Conservation (phyloP, 1,140 invertebrate genomes). For the Druon quercuslanigerum region DNA sequence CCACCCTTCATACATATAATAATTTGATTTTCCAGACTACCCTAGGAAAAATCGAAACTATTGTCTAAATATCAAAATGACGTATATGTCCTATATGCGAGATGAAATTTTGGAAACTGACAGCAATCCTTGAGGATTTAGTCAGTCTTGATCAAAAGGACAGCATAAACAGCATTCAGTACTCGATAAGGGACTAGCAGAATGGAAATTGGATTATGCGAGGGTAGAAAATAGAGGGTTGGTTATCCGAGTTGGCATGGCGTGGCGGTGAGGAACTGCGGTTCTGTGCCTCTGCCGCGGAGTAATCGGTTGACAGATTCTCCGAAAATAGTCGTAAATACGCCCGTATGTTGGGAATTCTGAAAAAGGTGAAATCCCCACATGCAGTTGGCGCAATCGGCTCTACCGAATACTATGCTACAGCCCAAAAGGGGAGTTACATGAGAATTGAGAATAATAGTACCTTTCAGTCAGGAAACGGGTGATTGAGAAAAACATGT, state of each 20-base stretch:
- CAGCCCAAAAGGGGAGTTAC: slow-evolving; percentile 40
- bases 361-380: slow-evolving; percentile 65
- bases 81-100: background rate
- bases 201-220: slow-evolving; percentile 67
- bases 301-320: slow-evolving; percentile 67
- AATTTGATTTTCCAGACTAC: too few relatives aligned
- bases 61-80: background rate
- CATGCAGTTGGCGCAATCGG: slow-evolving; percentile 54
- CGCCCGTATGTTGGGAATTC: slow-evolving; percentile 69
- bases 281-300: slow-evolving; percentile 41
- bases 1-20: too few relatives aligned
- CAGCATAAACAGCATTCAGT: slow-evolving; percentile 28
- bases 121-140: slow-evolving; percentile 14
- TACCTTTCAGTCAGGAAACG: slow-evolving; percentile 44
- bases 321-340: slow-evolving; percentile 72
- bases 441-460: slow-evolving; percentile 48
- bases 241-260: slow-evolving; percentile 4
- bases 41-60: too few relatives aligned
- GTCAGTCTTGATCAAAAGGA: slow-evolving; percentile 27
- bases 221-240: slow-evolving; percentile 56
- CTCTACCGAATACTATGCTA: slow-evolving; percentile 37
- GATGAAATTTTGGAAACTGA: slow-evolving; percentile 21
- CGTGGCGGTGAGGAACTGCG: slow-evolving; percentile 18
- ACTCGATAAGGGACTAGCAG: slow-evolving; percentile 47
- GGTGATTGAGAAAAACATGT: slow-evolving; percentile 67